Evolutionary conservation across 2,797 vertebrate genomes (phyloP).

Genomic region (Capromys pilorides): DNA sequence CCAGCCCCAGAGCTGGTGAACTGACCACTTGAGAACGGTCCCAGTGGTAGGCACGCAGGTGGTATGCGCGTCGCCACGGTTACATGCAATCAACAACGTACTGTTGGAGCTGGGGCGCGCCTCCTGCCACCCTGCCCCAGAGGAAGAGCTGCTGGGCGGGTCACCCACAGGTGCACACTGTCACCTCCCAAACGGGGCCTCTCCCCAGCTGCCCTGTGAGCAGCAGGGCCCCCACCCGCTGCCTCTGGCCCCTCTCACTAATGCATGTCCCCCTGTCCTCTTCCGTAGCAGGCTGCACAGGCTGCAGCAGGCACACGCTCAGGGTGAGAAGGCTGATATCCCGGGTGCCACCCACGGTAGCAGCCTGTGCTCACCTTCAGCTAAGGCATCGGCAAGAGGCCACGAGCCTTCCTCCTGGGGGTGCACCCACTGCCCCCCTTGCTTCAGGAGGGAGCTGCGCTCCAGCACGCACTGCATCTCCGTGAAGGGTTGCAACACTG

Average conservation of each 20-base stretch:
- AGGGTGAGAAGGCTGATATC: neutral
- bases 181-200: neutral
- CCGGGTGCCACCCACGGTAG: neutral
- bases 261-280: neutral
- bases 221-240: neutral
- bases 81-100: neutral
- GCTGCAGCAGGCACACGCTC: neutral
- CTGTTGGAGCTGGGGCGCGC: neutral
- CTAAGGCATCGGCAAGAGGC: neutral
- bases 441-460: neutral
- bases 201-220: neutral
- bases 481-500: too few relatives aligned
- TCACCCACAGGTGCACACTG: too few relatives aligned
- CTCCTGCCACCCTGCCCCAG: neutral
- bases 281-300: too few relatives aligned
- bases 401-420: neutral
- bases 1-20: too few relatives aligned
- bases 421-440: neutral
- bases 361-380: too few relatives aligned
- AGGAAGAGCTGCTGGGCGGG: neutral
- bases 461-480: neutral
- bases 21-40: neutral
- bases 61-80: neutral
- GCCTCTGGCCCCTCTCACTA: neutral
- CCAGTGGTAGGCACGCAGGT: neutral